phyloP scores from a whole-genome alignment of 2,888 invertebrate genomes.

The Scotopteryx bipunctaria region DNA sequence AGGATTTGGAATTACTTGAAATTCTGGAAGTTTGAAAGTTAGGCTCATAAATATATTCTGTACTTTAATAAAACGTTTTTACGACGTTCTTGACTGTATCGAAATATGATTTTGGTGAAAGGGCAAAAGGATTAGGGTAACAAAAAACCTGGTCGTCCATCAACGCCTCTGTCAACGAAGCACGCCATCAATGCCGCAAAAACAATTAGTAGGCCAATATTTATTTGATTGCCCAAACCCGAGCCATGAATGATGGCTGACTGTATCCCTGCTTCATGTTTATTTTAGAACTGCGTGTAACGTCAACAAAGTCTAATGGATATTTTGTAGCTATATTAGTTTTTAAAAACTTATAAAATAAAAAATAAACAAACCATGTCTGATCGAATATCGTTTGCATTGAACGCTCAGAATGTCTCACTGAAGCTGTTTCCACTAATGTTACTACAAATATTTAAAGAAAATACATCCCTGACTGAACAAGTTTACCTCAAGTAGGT shows the following conservation, averaged over 20 bases:
- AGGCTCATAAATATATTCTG: slow-evolving; percentile 41
- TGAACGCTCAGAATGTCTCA: background rate
- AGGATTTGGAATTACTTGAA: slow-evolving; percentile 47
- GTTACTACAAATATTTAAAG: slow-evolving; percentile 4
- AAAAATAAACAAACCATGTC: background rate
- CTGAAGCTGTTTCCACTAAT: background rate
- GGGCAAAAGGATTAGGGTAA: slow-evolving; percentile 61
- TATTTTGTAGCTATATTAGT: background rate
- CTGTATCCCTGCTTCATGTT: slow-evolving; percentile 45
- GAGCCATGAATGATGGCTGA: slow-evolving; percentile 62
- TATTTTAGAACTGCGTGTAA: slow-evolving; percentile 9
- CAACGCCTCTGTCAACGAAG: slow-evolving; percentile 75
- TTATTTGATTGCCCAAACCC: slow-evolving; percentile 73
- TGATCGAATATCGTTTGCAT: slow-evolving; percentile 6
- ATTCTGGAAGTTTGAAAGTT: slow-evolving; percentile 46
- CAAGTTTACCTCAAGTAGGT: slow-evolving; percentile 14
- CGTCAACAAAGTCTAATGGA: slow-evolving; percentile 1
- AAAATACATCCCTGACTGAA: slow-evolving; percentile 9
- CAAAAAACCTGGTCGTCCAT: slow-evolving; percentile 74
- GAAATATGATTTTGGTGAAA: slow-evolving; percentile 54
- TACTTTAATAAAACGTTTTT: slow-evolving; percentile 44
- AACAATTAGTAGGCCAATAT: slow-evolving; percentile 81
- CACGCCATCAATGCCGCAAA: slow-evolving; percentile 73
- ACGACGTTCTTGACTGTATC: slow-evolving; percentile 48
- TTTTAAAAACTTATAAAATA: background rate